phyloP scores from a whole-genome alignment of 2,797 vertebrate species.

The Psittacula derbiana region DNA sequence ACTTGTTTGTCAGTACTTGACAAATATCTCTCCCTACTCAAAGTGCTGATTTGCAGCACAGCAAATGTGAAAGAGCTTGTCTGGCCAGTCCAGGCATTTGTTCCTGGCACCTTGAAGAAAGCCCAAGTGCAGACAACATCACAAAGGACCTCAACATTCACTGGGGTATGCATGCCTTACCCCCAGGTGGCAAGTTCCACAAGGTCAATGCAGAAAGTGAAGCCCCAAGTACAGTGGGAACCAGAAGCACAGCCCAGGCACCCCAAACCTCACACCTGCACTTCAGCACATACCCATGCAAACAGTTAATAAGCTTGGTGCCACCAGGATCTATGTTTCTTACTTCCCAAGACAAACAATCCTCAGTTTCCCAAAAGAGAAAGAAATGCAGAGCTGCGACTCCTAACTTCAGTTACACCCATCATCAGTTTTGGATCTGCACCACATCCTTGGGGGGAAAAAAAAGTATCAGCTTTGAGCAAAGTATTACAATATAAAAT shows the following conservation, averaged over 20 bases:
- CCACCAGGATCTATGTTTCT: background rate
- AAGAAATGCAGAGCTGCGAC: background rate
- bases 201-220: background rate
- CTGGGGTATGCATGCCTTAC: background rate
- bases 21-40: background rate
- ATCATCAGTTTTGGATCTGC: background rate
- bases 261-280: background rate
- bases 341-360: background rate
- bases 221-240: background rate
- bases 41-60: background rate
- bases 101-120: background rate
- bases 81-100: background rate
- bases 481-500: background rate
- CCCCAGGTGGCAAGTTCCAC: background rate
- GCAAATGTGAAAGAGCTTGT: background rate
- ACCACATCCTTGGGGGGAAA: background rate
- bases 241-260: background rate
- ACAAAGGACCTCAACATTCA: background rate
- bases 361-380: background rate
- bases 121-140: background rate
- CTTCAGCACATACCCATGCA: rapidly evolving
- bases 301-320: background rate
- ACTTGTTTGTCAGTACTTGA: background rate
- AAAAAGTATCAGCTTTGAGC: background rate
- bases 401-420: background rate